Conservation (phyloP, 53 echinoderm and acorn worm genomes). For the Paracentrotus lividus region DNA sequence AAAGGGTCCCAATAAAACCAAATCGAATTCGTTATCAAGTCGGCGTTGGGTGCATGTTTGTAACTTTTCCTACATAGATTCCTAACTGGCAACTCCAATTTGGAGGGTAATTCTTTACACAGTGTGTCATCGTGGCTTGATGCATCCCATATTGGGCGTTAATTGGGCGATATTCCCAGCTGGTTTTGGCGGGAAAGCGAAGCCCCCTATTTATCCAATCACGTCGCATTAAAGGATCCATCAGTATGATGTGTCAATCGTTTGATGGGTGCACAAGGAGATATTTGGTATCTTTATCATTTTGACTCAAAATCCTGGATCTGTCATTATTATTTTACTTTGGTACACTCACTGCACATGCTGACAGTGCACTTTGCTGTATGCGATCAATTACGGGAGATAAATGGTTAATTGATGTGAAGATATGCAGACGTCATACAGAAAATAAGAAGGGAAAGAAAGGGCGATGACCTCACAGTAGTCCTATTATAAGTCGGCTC, state of each 20-base stretch:
- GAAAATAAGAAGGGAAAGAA: not conserved
- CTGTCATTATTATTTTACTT: not conserved
- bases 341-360: not conserved
- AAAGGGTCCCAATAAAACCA: conserved; percentile 14
- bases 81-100: conserved; percentile 60
- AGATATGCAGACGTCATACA: not conserved
- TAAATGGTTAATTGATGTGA: conserved; percentile 53
- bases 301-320: not conserved
- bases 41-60: conserved; percentile 41
- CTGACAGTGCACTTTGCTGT: conserved; percentile 36
- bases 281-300: conserved; percentile 22
- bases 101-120: conserved; percentile 57
- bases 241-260: conserved; percentile 63
- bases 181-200: conserved; percentile 42
- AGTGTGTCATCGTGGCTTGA: conserved; percentile 51
- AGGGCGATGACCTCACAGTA: conserved; percentile 17
- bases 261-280: conserved; percentile 24
- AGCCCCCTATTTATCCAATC: conserved; percentile 68
- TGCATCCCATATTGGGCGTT: conserved; percentile 53
- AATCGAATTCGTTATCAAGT: conserved; percentile 51
- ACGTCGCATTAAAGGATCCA: conserved; percentile 57
- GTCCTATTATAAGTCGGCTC: not conserved
- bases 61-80: conserved; percentile 65
- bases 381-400: conserved; percentile 11
- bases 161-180: conserved; percentile 56